Evolutionary conservation across 2,797 vertebrate genomes (phyloP).

Genomic region (Spinibarbus caldwelli): DNA sequence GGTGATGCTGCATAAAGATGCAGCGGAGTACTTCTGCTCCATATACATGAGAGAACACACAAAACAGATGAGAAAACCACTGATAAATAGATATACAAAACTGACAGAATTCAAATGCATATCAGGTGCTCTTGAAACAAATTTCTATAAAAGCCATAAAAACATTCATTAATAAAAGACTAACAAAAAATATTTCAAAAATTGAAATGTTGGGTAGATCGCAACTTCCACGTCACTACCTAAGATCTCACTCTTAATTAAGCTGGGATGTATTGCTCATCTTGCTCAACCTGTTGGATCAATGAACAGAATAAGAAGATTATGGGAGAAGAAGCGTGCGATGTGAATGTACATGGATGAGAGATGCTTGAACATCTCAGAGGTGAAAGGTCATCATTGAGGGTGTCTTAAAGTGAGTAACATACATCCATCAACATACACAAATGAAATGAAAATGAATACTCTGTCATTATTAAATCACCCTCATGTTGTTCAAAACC

Average conservation of each 20-base stretch:
- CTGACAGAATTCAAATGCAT: not conserved
- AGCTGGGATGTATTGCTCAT: not conserved
- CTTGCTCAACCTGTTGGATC: not conserved
- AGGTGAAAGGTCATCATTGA: not conserved
- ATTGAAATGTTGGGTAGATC: not conserved
- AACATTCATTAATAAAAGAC: not conserved
- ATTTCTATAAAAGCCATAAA: not conserved
- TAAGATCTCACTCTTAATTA: not conserved
- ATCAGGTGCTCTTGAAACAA: not conserved
- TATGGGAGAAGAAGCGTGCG: not conserved
- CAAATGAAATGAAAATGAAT: not conserved
- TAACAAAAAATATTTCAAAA: not conserved
- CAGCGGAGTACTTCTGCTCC: conserved; percentile 94
- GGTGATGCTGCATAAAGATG: conserved; percentile 98
- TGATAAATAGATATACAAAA: conserved; percentile 39
- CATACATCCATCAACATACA: conserved; percentile 5
- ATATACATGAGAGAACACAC: conserved; percentile 71
- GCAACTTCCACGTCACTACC: not conserved
- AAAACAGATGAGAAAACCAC: conserved; percentile 46
- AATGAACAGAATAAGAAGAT: conserved; percentile 23
- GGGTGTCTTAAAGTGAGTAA: not conserved
- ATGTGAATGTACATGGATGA: not conserved
- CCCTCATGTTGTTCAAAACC: not conserved
- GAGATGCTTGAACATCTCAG: conserved; percentile 15
- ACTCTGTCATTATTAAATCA: not conserved